Evolutionary conservation across 2,797 vertebrate genomes (phyloP), one percentile per base, ranked within the genome.

Genomic region (Nannoperca obscura): DNA sequence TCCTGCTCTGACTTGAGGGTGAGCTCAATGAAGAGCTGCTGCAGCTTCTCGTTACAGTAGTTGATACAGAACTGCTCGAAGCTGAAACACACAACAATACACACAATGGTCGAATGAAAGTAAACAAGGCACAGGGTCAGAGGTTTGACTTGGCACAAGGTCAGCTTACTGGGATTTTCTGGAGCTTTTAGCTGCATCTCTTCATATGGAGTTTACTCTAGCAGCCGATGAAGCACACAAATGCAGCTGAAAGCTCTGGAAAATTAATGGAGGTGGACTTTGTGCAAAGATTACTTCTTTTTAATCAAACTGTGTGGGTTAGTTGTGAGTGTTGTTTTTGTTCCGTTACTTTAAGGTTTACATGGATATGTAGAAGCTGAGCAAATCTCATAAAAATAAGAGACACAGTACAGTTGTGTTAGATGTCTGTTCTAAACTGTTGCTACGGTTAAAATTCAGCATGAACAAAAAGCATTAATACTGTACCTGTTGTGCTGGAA

Each of bases 51-150:
- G 0, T 99, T 99, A 81, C 98, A 99, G 69, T 99, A 99, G 93
- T 99, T 99, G 90, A 99, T 99, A 80, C 98, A 99, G 88, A 99
- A 99, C 85, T 99, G 98, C 92, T 99, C 98, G 64, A 99, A 99
- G 93, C 98, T 99, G 90, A 34, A 81, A 84, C 34, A 76, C 32
- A 88, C 46, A 67, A 57, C 44, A 78, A 5, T 1, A 40, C 4
- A 65, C 49, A 53, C n/a, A 50, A 15, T 0, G 36, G 36, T 6
- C 24, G 3, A 40, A 15, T 22, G 15, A 32, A 42, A 22, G 38
- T 24, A 62, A 64, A 44, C 27, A n/a, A 49, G 14, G 12, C n/a
- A 22, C 34, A 60, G 14, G 8, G 30, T 24, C 20, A n/a, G 40
- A 7, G 20, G 12, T 57, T 32, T 57, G 24, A 38, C 14, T 67